phyloP scores from a whole-genome alignment of 2,113 vertebrate species.

The Triplophysa dalaica region DNA sequence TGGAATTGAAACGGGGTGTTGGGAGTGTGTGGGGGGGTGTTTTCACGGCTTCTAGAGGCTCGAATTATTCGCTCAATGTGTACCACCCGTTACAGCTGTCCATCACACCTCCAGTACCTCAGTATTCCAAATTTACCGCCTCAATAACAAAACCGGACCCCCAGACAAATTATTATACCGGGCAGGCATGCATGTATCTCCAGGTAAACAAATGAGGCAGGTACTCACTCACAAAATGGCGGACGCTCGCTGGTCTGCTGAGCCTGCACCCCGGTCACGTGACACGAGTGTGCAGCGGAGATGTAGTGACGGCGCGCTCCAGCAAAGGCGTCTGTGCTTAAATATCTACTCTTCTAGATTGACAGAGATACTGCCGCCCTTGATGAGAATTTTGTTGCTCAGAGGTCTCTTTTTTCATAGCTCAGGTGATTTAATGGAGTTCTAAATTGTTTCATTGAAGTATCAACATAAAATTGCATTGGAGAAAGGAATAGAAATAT shows the following conservation, averaged over 20 bases:
- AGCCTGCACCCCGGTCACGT: conserved; percentile 72
- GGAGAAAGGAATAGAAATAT: too few relatives aligned
- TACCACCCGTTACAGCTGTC: conserved; percentile 34
- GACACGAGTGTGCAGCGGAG: conserved; percentile 65
- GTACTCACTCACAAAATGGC: conserved; percentile 77
- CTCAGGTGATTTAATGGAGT: too few relatives aligned
- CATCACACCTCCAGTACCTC: conserved; percentile 26
- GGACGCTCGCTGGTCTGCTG: conserved; percentile 63
- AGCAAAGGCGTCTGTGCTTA: conserved; percentile 25
- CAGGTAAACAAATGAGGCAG: conserved; percentile 74
- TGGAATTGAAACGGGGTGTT: conserved; percentile 31
- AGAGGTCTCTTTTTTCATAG: too few relatives aligned
- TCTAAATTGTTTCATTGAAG: too few relatives aligned
- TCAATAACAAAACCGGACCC: neutral
- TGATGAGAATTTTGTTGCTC: too few relatives aligned
- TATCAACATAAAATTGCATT: too few relatives aligned
- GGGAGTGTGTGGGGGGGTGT: conserved; percentile 7
- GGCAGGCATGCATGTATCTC: conserved; percentile 47
- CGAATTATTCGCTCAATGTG: conserved; percentile 28
- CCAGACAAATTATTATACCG: conserved; percentile 32
- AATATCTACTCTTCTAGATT: neutral
- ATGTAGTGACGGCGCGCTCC: conserved; percentile 51
- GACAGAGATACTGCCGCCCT: neutral
- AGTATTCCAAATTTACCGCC: neutral
- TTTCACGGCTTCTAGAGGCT: conserved; percentile 37